These are phyloP conservation scores for Dolichallabes microphthalmus DNA, from an alignment of 2,113 vertebrate species.

Conservation along the genomic window DNA sequence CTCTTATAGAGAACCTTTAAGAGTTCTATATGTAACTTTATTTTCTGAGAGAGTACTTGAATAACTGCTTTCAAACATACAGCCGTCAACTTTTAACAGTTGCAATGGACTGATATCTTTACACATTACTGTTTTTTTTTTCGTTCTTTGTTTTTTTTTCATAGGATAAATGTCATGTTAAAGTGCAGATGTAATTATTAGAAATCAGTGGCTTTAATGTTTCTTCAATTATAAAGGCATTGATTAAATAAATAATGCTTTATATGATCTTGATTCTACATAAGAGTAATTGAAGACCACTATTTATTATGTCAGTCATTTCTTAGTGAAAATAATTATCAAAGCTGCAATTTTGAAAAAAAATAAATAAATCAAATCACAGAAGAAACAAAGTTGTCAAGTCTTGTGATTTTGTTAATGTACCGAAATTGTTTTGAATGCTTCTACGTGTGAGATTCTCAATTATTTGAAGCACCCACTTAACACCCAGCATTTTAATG, in stretches of 20 bases:
- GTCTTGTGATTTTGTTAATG: constrained; percentile 28
- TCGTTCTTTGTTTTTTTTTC: neutral
- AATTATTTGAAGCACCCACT: constrained; percentile 1
- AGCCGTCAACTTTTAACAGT: neutral
- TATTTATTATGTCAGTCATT: neutral
- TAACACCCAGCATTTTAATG: constrained; percentile 36
- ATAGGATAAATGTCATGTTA: neutral
- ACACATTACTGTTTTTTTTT: neutral
- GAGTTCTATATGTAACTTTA: neutral
- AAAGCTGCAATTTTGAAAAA: neutral
- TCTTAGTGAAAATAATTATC: neutral
- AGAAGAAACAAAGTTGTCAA: constrained; percentile 19
- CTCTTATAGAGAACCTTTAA: neutral
- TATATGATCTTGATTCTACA: neutral
- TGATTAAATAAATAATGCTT: neutral
- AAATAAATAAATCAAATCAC: neutral
- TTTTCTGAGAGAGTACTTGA: neutral
- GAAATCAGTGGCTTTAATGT: neutral
- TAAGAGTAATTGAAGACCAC: neutral
- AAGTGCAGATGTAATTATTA: neutral
- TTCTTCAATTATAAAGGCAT: neutral
- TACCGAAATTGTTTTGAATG: constrained; percentile 23
- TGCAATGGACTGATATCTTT: neutral
- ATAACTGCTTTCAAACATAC: neutral
- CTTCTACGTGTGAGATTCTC: constrained; percentile 17